These are phyloP conservation scores for Euschistus heros DNA, from an alignment of 1,140 invertebrate species.

Conservation along the genomic window DNA sequence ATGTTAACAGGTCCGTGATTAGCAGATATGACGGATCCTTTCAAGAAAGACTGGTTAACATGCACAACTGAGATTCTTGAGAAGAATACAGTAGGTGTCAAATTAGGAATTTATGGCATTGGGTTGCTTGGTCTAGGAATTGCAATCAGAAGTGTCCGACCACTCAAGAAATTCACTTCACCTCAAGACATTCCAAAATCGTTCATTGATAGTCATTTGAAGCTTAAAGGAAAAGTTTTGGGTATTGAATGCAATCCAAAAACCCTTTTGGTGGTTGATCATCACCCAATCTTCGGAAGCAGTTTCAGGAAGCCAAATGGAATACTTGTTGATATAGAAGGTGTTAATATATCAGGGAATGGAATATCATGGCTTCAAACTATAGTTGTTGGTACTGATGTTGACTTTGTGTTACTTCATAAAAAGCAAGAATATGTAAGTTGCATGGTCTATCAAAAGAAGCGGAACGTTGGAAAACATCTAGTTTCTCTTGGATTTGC, in stretches of 20 bases:
- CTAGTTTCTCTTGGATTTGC: slow-evolving; percentile 27
- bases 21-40: no score
- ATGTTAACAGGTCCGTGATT: no score
- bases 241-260: slow-evolving; percentile 20
- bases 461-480: slow-evolving; percentile 21
- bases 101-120: slow-evolving; percentile 25
- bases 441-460: slow-evolving; percentile 27
- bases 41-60: no score
- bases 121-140: slow-evolving; percentile 20
- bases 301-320: neutral
- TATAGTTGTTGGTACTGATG: slow-evolving; percentile 19
- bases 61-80: slow-evolving; percentile 8
- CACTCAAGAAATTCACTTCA: slow-evolving; percentile 24
- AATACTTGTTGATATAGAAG: slow-evolving; percentile 24
- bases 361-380: slow-evolving; percentile 26
- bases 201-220: slow-evolving; percentile 23
- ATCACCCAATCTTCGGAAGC: slow-evolving; percentile 22
- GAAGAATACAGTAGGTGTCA: slow-evolving; percentile 22
- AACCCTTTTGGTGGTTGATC: slow-evolving; percentile 25
- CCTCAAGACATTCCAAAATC: slow-evolving; percentile 22
- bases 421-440: slow-evolving; percentile 24
- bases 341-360: slow-evolving; percentile 24
- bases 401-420: slow-evolving; percentile 21
- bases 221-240: slow-evolving; percentile 23
- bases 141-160: slow-evolving; percentile 24